A percentile compares a stretch with the other conserved stretches of the same genome.
Evolutionary conservation across 2,113 vertebrate species (phyloP).

Genomic region (Nothoprocta perdicaria): DNA sequence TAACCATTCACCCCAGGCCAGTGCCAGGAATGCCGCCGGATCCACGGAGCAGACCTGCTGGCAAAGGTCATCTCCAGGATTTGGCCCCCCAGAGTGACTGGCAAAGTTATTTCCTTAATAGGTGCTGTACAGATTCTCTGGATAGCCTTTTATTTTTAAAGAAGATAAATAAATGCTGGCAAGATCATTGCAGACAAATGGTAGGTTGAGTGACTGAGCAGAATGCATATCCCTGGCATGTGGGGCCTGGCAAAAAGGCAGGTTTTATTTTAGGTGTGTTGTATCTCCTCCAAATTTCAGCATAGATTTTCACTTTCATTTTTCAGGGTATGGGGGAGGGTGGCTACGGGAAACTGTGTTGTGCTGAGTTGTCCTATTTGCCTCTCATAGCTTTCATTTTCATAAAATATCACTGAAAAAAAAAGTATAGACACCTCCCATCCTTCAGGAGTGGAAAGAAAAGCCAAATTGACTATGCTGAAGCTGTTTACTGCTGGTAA

Average conservation of each 20-base stretch:
- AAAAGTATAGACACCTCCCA: not conserved
- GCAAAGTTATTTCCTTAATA: slow-evolving; percentile 76
- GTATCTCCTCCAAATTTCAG: not conserved
- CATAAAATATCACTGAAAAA: not conserved
- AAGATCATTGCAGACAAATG: slow-evolving; percentile 88
- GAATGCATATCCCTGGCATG: not conserved
- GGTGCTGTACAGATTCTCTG: slow-evolving; percentile 80
- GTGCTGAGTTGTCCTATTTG: not conserved
- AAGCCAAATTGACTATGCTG: not conserved
- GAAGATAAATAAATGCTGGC: slow-evolving; percentile 87
- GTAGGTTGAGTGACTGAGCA: slow-evolving; percentile 69
- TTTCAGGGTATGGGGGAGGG: not conserved
- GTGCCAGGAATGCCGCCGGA: not conserved
- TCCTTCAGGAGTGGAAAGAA: not conserved
- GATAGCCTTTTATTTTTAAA: slow-evolving; percentile 85
- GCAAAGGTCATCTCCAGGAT: slow-evolving; percentile 12
- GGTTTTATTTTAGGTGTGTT: not conserved
- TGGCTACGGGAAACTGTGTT: not conserved
- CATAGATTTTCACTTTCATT: not conserved
- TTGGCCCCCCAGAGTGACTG: not conserved
- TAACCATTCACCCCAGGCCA: not conserved
- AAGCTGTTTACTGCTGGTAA: not conserved
- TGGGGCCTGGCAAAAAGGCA: not conserved
- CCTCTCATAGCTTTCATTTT: not conserved
- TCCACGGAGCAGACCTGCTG: slow-evolving; percentile 18